phyloP scores from a whole-genome alignment of 2,797 vertebrate genomes.

The Knipowitschia caucasica region DNA sequence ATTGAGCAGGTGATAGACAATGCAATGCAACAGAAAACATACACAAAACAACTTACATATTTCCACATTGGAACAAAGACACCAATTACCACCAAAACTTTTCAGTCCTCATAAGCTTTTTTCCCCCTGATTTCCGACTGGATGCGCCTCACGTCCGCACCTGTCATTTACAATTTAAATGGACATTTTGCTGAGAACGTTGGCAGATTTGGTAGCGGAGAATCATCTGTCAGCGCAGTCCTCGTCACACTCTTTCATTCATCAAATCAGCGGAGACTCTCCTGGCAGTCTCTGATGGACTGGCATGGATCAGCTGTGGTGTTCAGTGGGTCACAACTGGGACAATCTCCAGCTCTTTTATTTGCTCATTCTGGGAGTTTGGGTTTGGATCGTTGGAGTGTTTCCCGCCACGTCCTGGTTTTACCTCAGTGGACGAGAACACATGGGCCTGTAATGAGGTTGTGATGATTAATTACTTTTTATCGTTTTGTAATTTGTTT shows the following conservation, averaged over 20 bases:
- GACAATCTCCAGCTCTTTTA: constrained; percentile 2
- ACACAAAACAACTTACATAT: background rate
- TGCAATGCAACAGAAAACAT: too few species aligned
- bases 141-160: constrained; percentile 30
- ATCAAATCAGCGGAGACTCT: constrained; percentile 26
- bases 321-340: constrained; percentile 25
- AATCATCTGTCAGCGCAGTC: constrained; percentile 39
- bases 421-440: constrained; percentile 8
- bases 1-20: too few species aligned
- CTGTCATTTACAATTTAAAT: constrained; percentile 46
- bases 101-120: background rate
- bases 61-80: too few species aligned
- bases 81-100: too few species aligned
- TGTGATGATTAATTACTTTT: background rate
- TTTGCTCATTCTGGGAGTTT: background rate
- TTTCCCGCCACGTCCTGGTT: background rate
- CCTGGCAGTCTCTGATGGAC: constrained; percentile 23
- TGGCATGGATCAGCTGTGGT: constrained; percentile 14
- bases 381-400: constrained; percentile 14
- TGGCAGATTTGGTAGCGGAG: constrained; percentile 21
- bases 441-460: background rate
- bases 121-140: constrained; percentile 11
- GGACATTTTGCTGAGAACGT: constrained; percentile 35
- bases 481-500: background rate
- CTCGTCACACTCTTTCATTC: constrained; percentile 28